Base-by-base conservation (phyloP, 2,888 invertebrate species). In the Amblyteles armatorius region DNA sequence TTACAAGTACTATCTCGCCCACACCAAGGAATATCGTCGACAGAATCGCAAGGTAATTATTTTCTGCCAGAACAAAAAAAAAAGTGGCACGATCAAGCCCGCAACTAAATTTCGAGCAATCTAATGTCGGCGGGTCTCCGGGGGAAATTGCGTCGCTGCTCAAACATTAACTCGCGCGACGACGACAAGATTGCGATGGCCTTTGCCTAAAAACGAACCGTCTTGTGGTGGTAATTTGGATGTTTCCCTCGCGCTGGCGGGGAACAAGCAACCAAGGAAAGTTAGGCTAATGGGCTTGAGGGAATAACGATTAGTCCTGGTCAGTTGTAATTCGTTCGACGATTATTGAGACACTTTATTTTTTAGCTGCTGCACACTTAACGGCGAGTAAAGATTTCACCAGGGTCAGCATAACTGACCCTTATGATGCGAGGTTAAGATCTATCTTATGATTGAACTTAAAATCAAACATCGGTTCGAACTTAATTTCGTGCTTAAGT, bases 1-100 rank as follows among this genome's bases (percentile, higher is more conserved):
- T 90, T 96, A 96, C 93, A 95, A 96, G 92, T 96, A 96, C 93
- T 96, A 96, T 92, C 94, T 95, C 90, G 95, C 95, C 3, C 93
- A 93, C 78, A 93, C 90, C 22, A 93, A 92, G 89, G 92, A 93
- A 78, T 92, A 91, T 63, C 92, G 91, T 0, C 91, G 93, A 69
- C 92, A 93, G 88, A 89, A 91, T 79, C 80, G 95, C 86, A 94
- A 95, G 95, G 95, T 95, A 93, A 94, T 94, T 80, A 57, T 72
- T 55, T 63, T 11, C 44, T n/a, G 9, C 57, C 40, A 33, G 16
- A 4, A 44, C 29, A 16, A 55, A 92, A 9, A 55, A 91, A 26
- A 13, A 22, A 4, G 65, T 63, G 26, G 29, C 33, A 7, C 3
- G 40, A 22, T 13, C 26, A 22, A 36, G 22, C 11, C 11, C 26